Conservation (phyloP, 2,113 vertebrate species). For the Triplophysa tibetana region DNA sequence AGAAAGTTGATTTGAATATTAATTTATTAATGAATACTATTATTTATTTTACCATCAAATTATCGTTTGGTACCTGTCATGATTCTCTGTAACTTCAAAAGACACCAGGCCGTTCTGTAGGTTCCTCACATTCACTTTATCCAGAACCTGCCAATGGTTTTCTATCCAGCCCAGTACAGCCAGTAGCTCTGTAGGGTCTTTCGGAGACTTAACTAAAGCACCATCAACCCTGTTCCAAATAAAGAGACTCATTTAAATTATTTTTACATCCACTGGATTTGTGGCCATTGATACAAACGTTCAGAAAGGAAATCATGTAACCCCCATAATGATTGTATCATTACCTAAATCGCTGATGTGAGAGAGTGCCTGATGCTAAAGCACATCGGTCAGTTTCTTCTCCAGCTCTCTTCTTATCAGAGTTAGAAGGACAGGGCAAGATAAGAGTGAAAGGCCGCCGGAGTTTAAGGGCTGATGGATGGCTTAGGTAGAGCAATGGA, state of each 20-base stretch:
- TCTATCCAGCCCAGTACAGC: conserved; percentile 76
- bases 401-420: conserved; percentile 68
- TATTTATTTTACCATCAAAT: not conserved
- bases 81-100: conserved; percentile 79
- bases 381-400: conserved; percentile 55
- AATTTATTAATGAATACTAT: too few relatives aligned
- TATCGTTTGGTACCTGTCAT: conserved; percentile 74
- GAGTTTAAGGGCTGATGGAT: conserved; percentile 75
- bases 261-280: not conserved
- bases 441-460: conserved; percentile 73
- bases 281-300: not conserved
- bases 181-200: conserved; percentile 69
- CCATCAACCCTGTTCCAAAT: conserved; percentile 65
- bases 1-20: not conserved
- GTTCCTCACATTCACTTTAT: conserved; percentile 72
- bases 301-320: not conserved
- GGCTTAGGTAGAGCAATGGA: conserved; percentile 75
- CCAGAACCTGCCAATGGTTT: conserved; percentile 77
- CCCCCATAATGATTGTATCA: not conserved
- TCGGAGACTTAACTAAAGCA: conserved; percentile 66
- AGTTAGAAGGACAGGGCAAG: conserved; percentile 79
- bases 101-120: conserved; percentile 78
- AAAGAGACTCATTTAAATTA: not conserved
- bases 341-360: conserved; percentile 21
- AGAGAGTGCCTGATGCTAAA: conserved; percentile 45